Evolutionary conservation across 1,140 invertebrate species (phyloP), one percentile per base, ranked within the genome.

Genomic region (Trichomalopsis sarcophagae): DNA sequence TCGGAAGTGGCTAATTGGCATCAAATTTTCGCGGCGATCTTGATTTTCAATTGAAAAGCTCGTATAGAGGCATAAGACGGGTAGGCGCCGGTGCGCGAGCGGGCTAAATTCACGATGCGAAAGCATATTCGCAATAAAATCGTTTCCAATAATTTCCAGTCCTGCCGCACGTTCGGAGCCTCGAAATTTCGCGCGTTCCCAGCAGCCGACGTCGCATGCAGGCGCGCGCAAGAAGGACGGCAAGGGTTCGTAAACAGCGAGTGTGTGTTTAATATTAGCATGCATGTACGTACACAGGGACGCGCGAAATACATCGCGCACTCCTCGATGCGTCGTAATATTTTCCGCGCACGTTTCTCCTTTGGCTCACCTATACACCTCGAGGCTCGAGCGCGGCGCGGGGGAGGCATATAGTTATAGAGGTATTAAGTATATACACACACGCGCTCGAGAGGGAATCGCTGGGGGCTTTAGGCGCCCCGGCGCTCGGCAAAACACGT

Each of bases 281-380:
- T 71, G 79, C 62, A n/a, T 27, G 4, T 80, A 79, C n/a, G 14
- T 47, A 66, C 6, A 79, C n/a, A 27, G n/a, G 7, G 47, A 27
- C 17, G 30, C 33, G n/a, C 33, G n/a, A 40, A 68, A 69, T 62
- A 78, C 74, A 76, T 76, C 74, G 73, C 73, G 71, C 17, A 44
- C 30, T 62, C 21, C 55, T 75, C 74, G 40, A 76, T 78, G 55
- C 27, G 33, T 30, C 69, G 47, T 82, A 75, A 82, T 79, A 84
- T 84, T 84, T 84, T 79, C 82, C 17, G 21, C 27, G 75, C 82
- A 84, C 82, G 82, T 84, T 62, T 27, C 55, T 76, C 82, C 68
- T 66, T 40, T 23, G 71, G 27, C 71, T 75, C 21, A 13, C 23
- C 40, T 50, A 77, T 27, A 78, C 30, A 27, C 27, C 27, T 27